Base-by-base conservation (phyloP, 2,888 invertebrate genomes). In the Rotaria sp. region DNA sequence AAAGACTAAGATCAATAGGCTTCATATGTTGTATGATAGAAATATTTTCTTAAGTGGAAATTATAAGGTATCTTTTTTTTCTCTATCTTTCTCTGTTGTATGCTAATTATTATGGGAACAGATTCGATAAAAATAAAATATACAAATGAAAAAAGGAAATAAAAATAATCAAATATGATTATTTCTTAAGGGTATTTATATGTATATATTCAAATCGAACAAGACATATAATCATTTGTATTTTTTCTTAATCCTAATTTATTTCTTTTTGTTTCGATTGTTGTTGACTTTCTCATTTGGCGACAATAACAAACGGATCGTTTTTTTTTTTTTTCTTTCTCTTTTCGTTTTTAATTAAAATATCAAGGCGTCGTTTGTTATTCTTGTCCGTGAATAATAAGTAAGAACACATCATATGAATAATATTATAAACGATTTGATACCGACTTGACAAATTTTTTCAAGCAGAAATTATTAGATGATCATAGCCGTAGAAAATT, bases 221-320 rank as follows among this genome's bases (percentile, higher is more conserved):
- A n/a, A 59, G 57, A 59, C 30, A 30, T 30, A 59, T 30, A 59
- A 59, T 59, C n/a, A 59, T n/a, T 59, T 59, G 55, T 55, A 55
- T 55, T 55, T 8, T 55, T 55, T 55, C 26, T 30, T 59, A 30
- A 30, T n/a, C 30, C 57, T 57, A 18, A n/a, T 30, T 13, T 50
- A 13, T 50, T 50, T 18, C 13, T 50, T 18, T 50, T 50, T 18
- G 3, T 59, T 59, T 30, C 57, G 30, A 59, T 59, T 59, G 57
- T 59, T 59, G 13, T 59, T 59, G 57, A 59, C 57, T 59, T 59
- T 30, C 30, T 30, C 30, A 30, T 30, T 30, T 30, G 57, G 30
- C 57, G 57, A 59, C 57, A 59, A 59, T 59, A 59, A 59, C 57
- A 59, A 59, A 59, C 57, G 57, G 57, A 59, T 59, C 57, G 57